phyloP scores from a whole-genome alignment of 2,888 invertebrate genomes.

The Dendrolimus pini region DNA sequence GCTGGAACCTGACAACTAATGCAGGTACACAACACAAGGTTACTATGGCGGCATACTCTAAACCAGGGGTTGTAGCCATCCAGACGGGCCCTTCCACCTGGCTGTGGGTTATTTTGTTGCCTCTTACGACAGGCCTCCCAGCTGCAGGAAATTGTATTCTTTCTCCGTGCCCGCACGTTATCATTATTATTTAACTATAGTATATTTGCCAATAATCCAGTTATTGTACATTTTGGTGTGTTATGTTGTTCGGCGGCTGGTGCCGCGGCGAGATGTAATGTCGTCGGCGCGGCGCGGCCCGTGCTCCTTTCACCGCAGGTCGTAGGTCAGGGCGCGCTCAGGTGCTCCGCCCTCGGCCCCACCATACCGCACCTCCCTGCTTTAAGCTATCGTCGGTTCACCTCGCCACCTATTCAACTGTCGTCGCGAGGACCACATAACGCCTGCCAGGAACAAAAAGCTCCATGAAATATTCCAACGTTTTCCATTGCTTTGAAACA shows the following conservation, averaged over 20 bases:
- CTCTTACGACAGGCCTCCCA: too few species aligned
- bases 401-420: conserved; percentile 71
- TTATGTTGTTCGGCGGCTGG: conserved; percentile 5
- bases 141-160: too few species aligned
- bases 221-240: conserved; percentile 33
- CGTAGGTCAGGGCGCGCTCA: conserved; percentile 76
- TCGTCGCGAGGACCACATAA: conserved; percentile 56
- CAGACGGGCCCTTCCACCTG: too few species aligned
- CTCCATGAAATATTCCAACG: conserved; percentile 71
- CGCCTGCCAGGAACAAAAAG: conserved; percentile 58
- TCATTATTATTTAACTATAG: background rate
- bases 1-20: too few species aligned
- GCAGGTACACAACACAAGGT: too few species aligned
- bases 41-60: too few species aligned
- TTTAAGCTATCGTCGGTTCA: conserved; percentile 29
- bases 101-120: too few species aligned
- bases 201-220: conserved; percentile 35
- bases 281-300: conserved; percentile 38
- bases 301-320: conserved; percentile 74
- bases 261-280: conserved; percentile 51
- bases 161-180: too few species aligned
- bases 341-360: conserved; percentile 68
- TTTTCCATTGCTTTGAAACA: conserved; percentile 60
- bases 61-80: too few species aligned
- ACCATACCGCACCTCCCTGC: conserved; percentile 21